Percentiles rank a stretch among this genome's conserved stretches.
Evolutionary conservation across 2,888 invertebrate species (phyloP).

Genomic region (Polymixis flavicincta): DNA sequence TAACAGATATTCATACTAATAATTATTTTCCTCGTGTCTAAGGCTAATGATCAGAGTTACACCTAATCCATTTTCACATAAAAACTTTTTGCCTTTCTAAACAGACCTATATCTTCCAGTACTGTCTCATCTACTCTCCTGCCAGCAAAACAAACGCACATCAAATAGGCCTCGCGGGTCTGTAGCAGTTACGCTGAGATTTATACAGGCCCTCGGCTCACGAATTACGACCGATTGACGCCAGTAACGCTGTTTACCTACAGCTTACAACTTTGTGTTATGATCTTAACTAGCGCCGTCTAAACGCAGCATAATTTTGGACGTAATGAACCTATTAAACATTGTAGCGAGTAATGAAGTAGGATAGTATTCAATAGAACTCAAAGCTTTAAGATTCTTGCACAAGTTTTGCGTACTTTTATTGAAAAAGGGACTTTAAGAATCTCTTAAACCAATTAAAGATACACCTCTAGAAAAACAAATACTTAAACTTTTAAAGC

Average conservation of each 20-base stretch:
- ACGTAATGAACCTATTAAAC: constrained; percentile 46
- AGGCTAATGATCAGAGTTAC: neutral
- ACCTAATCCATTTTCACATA: neutral
- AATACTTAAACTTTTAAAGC: constrained; percentile 29
- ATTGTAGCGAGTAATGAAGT: constrained; percentile 34
- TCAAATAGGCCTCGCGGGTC: constrained; percentile 57
- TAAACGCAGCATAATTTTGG: constrained; percentile 32
- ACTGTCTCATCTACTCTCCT: constrained; percentile 27
- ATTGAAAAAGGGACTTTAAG: neutral
- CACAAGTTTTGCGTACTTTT: neutral
- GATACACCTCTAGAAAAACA: constrained; percentile 4
- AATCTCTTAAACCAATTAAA: neutral
- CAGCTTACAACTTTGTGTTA: constrained; percentile 39
- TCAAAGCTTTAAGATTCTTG: no score
- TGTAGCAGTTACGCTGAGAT: constrained; percentile 68
- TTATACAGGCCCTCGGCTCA: constrained; percentile 67
- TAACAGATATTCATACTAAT: neutral
- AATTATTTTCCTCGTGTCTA: neutral
- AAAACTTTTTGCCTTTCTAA: neutral
- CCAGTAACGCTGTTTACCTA: constrained; percentile 63
- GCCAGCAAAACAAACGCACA: constrained; percentile 56
- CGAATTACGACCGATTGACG: constrained; percentile 67
- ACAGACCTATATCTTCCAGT: neutral
- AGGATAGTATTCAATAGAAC: neutral
- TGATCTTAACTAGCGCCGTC: constrained; percentile 20